Evolutionary conservation across 2,797 vertebrate species (phyloP), one percentile per base, ranked within the genome.

Genomic region (Florisuga fusca): DNA sequence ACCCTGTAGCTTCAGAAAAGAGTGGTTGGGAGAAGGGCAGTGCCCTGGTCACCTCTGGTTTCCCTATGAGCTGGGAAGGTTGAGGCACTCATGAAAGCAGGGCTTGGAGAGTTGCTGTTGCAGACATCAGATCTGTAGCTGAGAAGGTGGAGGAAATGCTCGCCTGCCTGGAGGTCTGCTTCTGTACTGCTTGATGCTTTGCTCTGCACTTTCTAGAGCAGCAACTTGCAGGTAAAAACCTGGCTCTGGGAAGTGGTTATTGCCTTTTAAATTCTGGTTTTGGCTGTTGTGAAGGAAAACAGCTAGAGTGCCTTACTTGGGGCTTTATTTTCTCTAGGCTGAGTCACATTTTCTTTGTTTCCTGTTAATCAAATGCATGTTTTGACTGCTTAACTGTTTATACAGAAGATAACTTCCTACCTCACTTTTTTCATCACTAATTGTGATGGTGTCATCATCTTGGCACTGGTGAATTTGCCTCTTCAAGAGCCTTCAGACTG

Each of bases 171-270:
- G 51, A 54, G 46, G 13, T 67, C 16, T 61, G 46, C 31, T 63
- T 54, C 59, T 89, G 23, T 33, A 94, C 95, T 84, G 91, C 77
- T 96, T 87, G 94, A 91, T 96, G 95, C 29, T 97, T 78, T 87
- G 80, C 82, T 97, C 97, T 96, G 97, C 96, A 97, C 91, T 73
- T 97, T 94, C 91, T 92, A 18, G 16, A 67, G 71, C 77, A 66
- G 59, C 41, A 31, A 2, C 5, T 15, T 33, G 45, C n/a, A 59
- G 58, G 76, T 64, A 7, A 51, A 63, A 43, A 12, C 4, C 0
- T 5, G 36, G 33, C 84, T 59, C 45, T 7, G 34, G 14, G 23
- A 27, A 50, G 48, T 31, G 29, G 17, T 54, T 43, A 0, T 51
- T 88, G 20, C 10, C 27, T 29, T 12, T 11, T 6, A 41, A 61